These are phyloP conservation scores for Carassius auratus DNA, from an alignment of 2,113 vertebrate species.

Conservation along the genomic window DNA sequence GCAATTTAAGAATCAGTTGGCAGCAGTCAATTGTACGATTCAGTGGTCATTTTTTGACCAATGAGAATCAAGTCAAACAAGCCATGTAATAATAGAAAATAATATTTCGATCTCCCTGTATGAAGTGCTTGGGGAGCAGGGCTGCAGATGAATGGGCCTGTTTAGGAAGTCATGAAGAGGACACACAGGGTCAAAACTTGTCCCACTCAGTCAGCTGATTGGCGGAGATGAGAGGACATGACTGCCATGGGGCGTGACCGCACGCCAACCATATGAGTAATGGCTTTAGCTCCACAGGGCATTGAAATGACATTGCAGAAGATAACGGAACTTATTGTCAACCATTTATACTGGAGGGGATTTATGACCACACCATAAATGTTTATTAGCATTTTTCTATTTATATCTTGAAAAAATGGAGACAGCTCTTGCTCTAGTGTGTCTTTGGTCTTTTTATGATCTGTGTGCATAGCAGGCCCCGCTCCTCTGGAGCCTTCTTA, in stretches of 20 bases:
- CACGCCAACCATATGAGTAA: conserved; percentile 63
- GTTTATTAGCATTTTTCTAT: conserved; percentile 82
- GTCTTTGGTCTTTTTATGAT: conserved; percentile 73
- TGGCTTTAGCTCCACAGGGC: conserved; percentile 67
- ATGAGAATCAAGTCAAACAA: not conserved
- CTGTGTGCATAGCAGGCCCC: conserved; percentile 64
- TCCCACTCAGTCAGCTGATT: conserved; percentile 57
- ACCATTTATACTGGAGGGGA: conserved; percentile 73
- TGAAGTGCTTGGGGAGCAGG: conserved; percentile 54
- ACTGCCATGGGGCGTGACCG: conserved; percentile 59
- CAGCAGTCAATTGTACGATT: conserved; percentile 49
- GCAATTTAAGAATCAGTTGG: conserved; percentile 14
- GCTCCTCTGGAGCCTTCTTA: conserved; percentile 66
- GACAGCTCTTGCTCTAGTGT: conserved; percentile 67
- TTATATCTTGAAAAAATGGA: conserved; percentile 76
- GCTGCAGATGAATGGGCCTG: conserved; percentile 55
- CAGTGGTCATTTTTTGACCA: not conserved
- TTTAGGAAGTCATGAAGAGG: conserved; percentile 61
- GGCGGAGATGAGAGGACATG: conserved; percentile 43
- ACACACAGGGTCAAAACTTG: conserved; percentile 48
- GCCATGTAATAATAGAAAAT: conserved; percentile 47
- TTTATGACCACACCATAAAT: conserved; percentile 76
- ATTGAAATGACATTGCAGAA: conserved; percentile 73
- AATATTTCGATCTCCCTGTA: conserved; percentile 54
- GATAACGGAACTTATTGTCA: conserved; percentile 76